phyloP scores from a whole-genome alignment of 1,140 invertebrate genomes.

The Lepidotrigona ventralis region DNA sequence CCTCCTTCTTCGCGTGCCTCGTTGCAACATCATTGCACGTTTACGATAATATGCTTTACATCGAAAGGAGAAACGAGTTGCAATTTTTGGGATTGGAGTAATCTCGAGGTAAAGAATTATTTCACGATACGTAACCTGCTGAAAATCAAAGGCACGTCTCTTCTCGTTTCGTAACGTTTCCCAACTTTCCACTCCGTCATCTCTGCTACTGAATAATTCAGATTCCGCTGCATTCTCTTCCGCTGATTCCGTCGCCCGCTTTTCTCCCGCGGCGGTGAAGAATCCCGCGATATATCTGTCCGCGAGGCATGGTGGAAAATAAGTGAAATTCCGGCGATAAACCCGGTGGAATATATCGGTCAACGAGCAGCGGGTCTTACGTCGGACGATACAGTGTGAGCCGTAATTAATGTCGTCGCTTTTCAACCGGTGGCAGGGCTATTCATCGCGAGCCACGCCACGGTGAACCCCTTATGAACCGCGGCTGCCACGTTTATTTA shows the following conservation, averaged over 20 bases:
- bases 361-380: neutral
- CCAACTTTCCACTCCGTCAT: neutral
- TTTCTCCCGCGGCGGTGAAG: neutral
- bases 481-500: neutral
- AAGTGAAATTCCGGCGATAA: neutral
- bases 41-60: neutral
- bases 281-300: no score
- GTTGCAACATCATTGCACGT: neutral
- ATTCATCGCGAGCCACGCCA: neutral
- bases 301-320: no score
- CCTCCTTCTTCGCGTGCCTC: neutral
- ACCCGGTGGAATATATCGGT: constrained; percentile 25
- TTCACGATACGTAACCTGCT: neutral
- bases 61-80: neutral
- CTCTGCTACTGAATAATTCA: neutral
- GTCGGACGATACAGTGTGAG: neutral
- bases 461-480: neutral
- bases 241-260: neutral
- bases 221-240: neutral
- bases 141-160: neutral
- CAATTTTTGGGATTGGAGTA: neutral
- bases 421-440: neutral
- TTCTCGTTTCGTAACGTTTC: neutral
- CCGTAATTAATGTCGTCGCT: constrained; percentile 35
- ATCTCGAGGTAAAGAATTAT: neutral